phyloP scores from a whole-genome alignment of 35 echinoderm and acorn worm genomes.

The Amphiura filiformis region DNA sequence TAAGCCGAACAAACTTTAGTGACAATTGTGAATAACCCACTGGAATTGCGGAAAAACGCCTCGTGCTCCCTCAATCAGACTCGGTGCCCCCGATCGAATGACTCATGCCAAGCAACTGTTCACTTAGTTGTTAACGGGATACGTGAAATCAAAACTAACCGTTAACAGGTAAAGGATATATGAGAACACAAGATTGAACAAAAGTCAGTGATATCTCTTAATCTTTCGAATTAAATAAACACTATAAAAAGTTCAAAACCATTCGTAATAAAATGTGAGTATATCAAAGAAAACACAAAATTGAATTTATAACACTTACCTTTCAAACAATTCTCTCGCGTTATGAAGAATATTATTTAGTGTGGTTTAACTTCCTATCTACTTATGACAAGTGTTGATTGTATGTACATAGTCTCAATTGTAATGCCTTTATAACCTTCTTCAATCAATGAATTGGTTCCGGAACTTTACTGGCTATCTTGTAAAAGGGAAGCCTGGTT shows the following conservation, averaged over 20 bases:
- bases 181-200: no score
- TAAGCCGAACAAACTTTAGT: no score
- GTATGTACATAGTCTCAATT: not conserved
- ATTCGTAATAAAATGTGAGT: not conserved
- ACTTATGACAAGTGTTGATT: not conserved
- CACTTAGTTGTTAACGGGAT: no score
- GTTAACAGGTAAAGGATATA: no score
- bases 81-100: no score
- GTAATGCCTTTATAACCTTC: not conserved
- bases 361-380: not conserved
- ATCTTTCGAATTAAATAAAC: no score
- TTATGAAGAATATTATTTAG: not conserved
- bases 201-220: no score
- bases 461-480: not conserved
- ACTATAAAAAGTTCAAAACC: not conserved
- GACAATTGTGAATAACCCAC: no score
- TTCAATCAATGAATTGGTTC: not conserved
- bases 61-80: no score
- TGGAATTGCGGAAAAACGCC: no score
- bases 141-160: no score
- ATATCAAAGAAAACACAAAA: not conserved
- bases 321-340: not conserved
- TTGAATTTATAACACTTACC: not conserved
- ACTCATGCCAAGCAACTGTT: no score
- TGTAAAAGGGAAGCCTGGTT: not conserved